phyloP scores from a whole-genome alignment of 2,797 vertebrate genomes.

The Botia almorhae region DNA sequence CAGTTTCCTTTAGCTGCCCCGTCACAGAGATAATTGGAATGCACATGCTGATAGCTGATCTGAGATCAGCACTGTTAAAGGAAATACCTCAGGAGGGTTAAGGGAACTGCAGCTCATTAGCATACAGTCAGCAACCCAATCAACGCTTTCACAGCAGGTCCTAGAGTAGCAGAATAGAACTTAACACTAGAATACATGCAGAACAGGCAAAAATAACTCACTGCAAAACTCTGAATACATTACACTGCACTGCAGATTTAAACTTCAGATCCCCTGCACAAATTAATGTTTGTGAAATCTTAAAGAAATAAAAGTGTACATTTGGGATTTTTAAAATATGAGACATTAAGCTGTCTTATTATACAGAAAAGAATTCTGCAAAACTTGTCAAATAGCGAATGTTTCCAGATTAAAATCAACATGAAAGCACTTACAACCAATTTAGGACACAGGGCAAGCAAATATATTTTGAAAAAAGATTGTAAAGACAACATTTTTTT shows the following conservation, averaged over 20 bases:
- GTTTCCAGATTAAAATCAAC: neutral
- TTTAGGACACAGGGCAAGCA: neutral
- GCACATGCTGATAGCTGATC: neutral
- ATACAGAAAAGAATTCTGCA: neutral
- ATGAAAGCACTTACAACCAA: neutral
- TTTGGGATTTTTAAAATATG: neutral
- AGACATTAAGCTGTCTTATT: neutral
- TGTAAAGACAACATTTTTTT: neutral
- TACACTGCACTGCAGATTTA: constrained; percentile 11
- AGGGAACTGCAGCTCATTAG: constrained; percentile 35
- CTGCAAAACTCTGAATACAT: constrained; percentile 23
- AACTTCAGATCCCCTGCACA: neutral
- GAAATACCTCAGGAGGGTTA: neutral
- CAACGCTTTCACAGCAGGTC: constrained; percentile 42
- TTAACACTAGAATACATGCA: constrained; percentile 7
- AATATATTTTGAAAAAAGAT: neutral
- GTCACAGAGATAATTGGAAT: neutral
- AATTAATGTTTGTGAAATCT: neutral
- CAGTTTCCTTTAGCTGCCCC: constrained; percentile 8
- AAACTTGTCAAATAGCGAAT: neutral
- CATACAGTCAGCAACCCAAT: constrained; percentile 18
- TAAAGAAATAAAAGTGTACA: neutral
- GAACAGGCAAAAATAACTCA: constrained; percentile 14
- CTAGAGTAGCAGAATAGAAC: neutral
- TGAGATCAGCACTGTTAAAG: neutral